phyloP scores from a whole-genome alignment of 2,113 vertebrate genomes.

The Chloroceryle aenea region DNA sequence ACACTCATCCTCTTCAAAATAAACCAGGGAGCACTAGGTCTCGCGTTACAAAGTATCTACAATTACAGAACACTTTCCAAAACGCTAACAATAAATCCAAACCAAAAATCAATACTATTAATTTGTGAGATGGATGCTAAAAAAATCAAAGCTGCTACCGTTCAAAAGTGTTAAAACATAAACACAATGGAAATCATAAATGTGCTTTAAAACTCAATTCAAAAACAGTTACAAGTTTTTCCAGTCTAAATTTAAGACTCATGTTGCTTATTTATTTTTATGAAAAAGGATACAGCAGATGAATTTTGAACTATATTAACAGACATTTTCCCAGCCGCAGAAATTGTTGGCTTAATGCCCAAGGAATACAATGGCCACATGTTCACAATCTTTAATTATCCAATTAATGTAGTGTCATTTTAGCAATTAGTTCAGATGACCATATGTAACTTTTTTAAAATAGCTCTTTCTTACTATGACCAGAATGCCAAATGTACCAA shows the following conservation, averaged over 20 bases:
- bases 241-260: constrained; percentile 59
- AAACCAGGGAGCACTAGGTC: constrained; percentile 5
- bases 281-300: constrained; percentile 49
- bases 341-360: constrained; percentile 77
- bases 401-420: constrained; percentile 81
- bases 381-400: constrained; percentile 81
- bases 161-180: constrained; percentile 70
- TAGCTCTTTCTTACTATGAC: constrained; percentile 57
- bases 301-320: constrained; percentile 74
- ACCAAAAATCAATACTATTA: constrained; percentile 61
- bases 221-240: constrained; percentile 63
- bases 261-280: constrained; percentile 58
- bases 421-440: constrained; percentile 82
- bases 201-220: constrained; percentile 73
- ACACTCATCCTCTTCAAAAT: constrained; percentile 40
- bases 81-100: constrained; percentile 67
- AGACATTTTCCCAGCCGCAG: constrained; percentile 60
- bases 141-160: constrained; percentile 12
- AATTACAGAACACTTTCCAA: constrained; percentile 51
- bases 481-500: constrained; percentile 59
- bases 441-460: constrained; percentile 74
- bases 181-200: constrained; percentile 38
- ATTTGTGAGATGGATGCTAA: constrained; percentile 43
- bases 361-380: constrained; percentile 79
- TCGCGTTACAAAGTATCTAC: constrained; percentile 42